A percentile compares a stretch with the other conserved stretches of the same genome.
Evolutionary conservation across 2,113 vertebrate species (phyloP).

Genomic region (Damaliscus lunatus): DNA sequence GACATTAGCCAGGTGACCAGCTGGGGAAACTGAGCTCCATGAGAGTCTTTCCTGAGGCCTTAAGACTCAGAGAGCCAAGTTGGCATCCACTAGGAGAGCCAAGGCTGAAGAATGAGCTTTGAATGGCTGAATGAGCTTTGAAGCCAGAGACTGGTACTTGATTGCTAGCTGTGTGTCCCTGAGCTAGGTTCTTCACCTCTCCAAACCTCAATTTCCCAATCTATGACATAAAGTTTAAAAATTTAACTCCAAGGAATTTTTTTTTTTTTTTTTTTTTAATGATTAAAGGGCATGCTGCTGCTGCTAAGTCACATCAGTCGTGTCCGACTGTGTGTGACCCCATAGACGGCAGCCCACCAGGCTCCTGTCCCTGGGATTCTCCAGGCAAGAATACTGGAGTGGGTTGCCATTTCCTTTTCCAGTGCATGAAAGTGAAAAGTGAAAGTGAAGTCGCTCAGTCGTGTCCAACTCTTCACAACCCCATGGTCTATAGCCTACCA

Average conservation of each 20-base stretch:
- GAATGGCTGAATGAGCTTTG: not conserved
- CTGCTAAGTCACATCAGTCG: not conserved
- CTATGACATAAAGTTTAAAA: not conserved
- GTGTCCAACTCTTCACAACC: accelerated
- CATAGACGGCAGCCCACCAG: not conserved
- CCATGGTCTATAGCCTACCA: not conserved
- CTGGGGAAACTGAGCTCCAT: not conserved
- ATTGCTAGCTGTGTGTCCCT: not conserved
- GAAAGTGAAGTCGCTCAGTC: not conserved
- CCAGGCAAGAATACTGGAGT: not conserved
- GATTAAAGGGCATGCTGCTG: not conserved
- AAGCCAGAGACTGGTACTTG: not conserved
- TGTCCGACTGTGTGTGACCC: accelerated
- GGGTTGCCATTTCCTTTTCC: not conserved
- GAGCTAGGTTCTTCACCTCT: not conserved
- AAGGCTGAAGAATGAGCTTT: not conserved
- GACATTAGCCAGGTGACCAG: not conserved
- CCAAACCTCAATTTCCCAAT: not conserved
- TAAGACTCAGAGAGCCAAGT: not conserved
- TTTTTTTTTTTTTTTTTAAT: not conserved
- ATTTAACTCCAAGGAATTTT: not conserved
- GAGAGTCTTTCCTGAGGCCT: not conserved
- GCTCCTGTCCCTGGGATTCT: not conserved
- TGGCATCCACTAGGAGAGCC: not conserved
- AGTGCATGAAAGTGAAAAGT: not conserved